phyloP scores from a whole-genome alignment of 30 jellyfish, hydroid and myxozoan species.

The Kudoa iwatai region DNA sequence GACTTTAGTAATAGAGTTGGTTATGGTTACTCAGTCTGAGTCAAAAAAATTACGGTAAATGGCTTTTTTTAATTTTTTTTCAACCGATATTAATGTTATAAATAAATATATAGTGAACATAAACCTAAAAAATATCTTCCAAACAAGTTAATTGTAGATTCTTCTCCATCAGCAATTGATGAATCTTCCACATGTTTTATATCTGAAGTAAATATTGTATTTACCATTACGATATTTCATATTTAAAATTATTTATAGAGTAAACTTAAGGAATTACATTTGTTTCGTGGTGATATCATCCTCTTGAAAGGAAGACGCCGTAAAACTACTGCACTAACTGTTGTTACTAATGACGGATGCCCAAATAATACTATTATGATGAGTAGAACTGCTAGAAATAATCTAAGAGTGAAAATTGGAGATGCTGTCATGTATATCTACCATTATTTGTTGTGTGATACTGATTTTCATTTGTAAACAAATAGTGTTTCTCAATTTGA shows the following conservation, averaged over 20 bases:
- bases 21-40: no score
- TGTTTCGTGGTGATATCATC: conserved; percentile 68
- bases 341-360: conserved; percentile 34
- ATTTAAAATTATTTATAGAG: conserved; percentile 18
- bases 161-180: no score
- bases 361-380: conserved; percentile 36
- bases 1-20: no score
- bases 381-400: conserved; percentile 64
- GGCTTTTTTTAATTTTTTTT: no score
- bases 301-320: conserved; percentile 59
- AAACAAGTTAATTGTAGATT: no score
- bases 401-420: conserved; percentile 60
- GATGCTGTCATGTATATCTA: conserved; percentile 43
- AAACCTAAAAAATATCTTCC: no score
- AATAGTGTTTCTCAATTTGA: conserved; percentile 54
- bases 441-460: background rate
- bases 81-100: no score
- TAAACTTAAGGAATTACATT: conserved; percentile 77
- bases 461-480: background rate
- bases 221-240: no score
- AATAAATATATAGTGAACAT: no score
- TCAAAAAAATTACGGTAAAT: no score
- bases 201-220: no score
- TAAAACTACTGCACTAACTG: conserved; percentile 63
- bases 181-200: no score